These are phyloP conservation scores for Eurypyga helias DNA, from an alignment of 2,113 vertebrate genomes.

Conservation along the genomic window DNA sequence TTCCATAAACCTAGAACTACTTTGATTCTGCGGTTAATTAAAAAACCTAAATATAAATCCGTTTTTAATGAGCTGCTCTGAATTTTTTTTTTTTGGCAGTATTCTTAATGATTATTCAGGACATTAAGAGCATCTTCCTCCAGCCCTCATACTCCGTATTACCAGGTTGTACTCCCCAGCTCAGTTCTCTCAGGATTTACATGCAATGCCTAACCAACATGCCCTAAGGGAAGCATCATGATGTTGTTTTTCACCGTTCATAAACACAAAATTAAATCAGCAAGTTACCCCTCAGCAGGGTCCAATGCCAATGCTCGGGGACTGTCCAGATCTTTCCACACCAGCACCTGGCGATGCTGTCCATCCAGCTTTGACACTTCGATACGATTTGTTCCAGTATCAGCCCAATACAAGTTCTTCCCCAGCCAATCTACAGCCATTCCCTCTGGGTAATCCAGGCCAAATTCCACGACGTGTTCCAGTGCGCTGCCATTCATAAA, in stretches of 20 bases:
- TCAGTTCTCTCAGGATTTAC: constrained; percentile 5
- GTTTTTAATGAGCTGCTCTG: constrained; percentile 29
- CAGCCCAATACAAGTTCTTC: constrained; percentile 98
- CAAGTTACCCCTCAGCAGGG: constrained; percentile 89
- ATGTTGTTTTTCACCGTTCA: not conserved
- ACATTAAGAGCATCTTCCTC: not conserved
- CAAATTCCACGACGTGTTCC: constrained; percentile 95
- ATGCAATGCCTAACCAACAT: not conserved
- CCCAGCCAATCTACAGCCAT: constrained; percentile 98
- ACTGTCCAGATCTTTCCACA: constrained; percentile 97
- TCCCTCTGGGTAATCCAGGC: constrained; percentile 96
- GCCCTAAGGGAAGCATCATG: not conserved
- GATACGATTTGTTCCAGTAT: constrained; percentile 95
- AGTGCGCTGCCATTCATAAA: constrained; percentile 97
- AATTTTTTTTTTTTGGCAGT: not conserved
- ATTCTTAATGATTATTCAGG: constrained; percentile 51
- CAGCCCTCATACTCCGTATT: not conserved
- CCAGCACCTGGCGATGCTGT: constrained; percentile 92
- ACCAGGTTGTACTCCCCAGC: constrained; percentile 20
- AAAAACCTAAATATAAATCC: constrained; percentile 45
- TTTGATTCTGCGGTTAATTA: constrained; percentile 50
- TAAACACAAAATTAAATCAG: not conserved
- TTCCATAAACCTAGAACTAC: constrained; percentile 14
- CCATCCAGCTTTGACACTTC: constrained; percentile 95
- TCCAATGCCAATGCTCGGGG: constrained; percentile 91